Evolutionary conservation across 64 coral and sea anemone species (phyloP), one percentile per base, ranked within the genome.

Genomic region (Pocillopora verrucosa): DNA sequence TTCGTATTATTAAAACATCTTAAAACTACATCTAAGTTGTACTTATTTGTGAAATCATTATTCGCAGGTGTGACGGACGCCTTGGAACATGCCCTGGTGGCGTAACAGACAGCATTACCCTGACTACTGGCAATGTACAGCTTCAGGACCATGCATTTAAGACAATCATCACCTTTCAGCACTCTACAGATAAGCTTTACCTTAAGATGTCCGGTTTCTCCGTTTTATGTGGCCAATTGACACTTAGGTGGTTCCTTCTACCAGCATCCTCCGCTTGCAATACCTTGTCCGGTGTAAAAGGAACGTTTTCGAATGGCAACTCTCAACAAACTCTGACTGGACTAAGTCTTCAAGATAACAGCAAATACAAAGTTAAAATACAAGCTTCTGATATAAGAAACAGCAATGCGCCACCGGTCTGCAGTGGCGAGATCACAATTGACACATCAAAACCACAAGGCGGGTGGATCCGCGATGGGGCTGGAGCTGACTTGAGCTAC

Each of bases 11-110:
- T 30, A 30, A 30, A 30, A 30, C 30, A 51, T 51, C 41, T 4
- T 51, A 51, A 51, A 51, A 51, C 41, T 51, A 51, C 41, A 51
- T 51, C 41, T 51, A 51, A 51, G 7, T 51, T 51, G 41, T 51
- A 51, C 41, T 51, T 51, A 51, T 51, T 70, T 56, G 36, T 72
- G 19, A 6, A 72, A 12, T 74, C 11, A 64, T 84, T 60, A 56
- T 85, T 73, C 72, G 12, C 75, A 98, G 96, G 80, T 98, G 96
- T 41, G 81, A 95, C 45, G 96, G 96, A 37, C 80, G 11, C 37
- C 88, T 98, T 64, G 96, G 96, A 37, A 79, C 93, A 13, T 98
- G 96, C 75, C 93, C 96, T 24, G 68, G 90, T 25, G 86, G 80
- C 60, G 72, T 84, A 58, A 76, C 69, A 26, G 93, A 98, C 38